These are phyloP conservation scores for Tolmerus cingulatus DNA, from an alignment of 2,888 invertebrate species.

Conservation along the genomic window DNA sequence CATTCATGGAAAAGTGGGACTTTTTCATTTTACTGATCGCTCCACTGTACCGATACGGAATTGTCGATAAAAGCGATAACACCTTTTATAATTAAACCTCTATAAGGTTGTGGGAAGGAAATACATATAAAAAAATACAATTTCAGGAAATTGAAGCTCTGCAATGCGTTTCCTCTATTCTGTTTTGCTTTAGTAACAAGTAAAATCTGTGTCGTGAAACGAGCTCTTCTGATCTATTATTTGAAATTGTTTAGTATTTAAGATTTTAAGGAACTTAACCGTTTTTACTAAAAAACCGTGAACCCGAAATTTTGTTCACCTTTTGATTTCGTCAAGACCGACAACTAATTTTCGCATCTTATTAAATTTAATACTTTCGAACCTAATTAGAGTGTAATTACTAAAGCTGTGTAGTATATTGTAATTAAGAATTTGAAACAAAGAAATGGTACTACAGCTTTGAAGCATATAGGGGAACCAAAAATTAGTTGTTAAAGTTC, in stretches of 20 bases:
- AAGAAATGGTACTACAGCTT: no score
- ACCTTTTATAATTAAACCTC: background rate
- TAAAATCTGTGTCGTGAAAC: background rate
- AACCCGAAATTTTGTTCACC: no score
- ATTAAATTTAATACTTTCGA: no score
- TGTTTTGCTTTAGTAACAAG: background rate
- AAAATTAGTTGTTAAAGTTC: no score
- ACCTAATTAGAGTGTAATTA: no score
- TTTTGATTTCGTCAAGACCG: no score
- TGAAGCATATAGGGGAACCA: no score
- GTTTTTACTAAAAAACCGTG: no score
- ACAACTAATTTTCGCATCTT: no score
- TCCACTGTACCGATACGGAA: background rate
- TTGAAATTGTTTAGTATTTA: background rate
- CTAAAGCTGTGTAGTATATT: no score
- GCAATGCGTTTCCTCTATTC: background rate
- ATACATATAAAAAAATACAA: background rate
- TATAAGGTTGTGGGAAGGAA: background rate
- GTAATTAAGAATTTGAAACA: no score
- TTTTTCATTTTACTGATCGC: background rate
- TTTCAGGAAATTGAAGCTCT: background rate
- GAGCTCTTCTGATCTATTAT: background rate
- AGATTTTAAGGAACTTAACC: background rate
- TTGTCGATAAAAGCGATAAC: background rate
- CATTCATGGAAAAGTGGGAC: background rate